Conservation (phyloP, 2,797 vertebrate genomes). For the Cephalopachus bancanus region DNA sequence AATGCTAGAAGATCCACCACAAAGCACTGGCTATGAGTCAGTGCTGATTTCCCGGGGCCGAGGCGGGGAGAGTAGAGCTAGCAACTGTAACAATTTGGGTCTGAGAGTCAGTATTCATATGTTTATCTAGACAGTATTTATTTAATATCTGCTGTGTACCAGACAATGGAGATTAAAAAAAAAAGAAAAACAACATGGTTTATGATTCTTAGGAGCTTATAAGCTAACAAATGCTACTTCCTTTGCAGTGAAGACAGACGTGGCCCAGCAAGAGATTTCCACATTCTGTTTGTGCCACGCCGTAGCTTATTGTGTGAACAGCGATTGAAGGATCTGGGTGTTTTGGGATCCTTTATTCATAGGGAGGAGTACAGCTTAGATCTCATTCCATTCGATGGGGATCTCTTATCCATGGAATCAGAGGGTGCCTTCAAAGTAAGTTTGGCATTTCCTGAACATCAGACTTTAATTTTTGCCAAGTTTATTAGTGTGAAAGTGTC, state of each 20-base stretch:
- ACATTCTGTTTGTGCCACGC: slow-evolving; percentile 97
- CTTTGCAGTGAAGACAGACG: slow-evolving; percentile 94
- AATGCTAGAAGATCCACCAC: background rate
- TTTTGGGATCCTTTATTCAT: slow-evolving; percentile 95
- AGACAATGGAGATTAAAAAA: too few relatives aligned
- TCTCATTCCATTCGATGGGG: slow-evolving; percentile 97
- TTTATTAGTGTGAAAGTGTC: background rate
- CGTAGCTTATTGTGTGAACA: slow-evolving; percentile 97
- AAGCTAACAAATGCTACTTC: background rate
- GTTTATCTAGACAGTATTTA: background rate
- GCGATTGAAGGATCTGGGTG: slow-evolving; percentile 96
- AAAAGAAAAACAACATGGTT: background rate
- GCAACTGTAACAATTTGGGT: background rate
- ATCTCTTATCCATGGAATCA: slow-evolving; percentile 98
- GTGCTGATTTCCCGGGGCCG: background rate
- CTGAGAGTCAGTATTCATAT: background rate
- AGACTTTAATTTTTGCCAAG: background rate
- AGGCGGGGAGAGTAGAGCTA: background rate
- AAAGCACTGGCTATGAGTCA: background rate
- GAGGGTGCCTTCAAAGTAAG: slow-evolving; percentile 96
- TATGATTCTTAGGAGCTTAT: background rate
- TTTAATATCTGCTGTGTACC: background rate
- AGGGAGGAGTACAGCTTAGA: slow-evolving; percentile 98
- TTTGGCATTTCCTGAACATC: background rate
- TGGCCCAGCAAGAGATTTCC: slow-evolving; percentile 93